phyloP scores from a whole-genome alignment of 2,888 invertebrate genomes.

The Cacoxenus indagator region DNA sequence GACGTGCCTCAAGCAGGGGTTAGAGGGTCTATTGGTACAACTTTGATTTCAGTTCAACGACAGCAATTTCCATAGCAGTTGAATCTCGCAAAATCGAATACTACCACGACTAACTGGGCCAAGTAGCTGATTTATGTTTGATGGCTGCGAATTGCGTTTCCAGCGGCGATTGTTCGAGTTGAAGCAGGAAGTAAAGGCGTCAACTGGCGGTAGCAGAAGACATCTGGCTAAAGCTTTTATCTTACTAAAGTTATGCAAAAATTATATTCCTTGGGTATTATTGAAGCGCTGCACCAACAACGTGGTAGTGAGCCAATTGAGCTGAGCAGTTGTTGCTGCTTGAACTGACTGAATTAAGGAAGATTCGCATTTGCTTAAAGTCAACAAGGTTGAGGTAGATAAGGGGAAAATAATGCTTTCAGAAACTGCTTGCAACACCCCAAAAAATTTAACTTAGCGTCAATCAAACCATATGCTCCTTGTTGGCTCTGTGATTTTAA shows the following conservation, averaged over 20 bases:
- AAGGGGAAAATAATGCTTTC: too few relatives aligned
- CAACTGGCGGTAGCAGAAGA: not conserved
- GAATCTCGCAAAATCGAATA: not conserved
- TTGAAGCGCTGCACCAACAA: not conserved
- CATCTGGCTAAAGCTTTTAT: not conserved
- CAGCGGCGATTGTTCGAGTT: not conserved
- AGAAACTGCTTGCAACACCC: too few relatives aligned
- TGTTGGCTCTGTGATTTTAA: too few relatives aligned
- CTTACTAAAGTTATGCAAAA: not conserved
- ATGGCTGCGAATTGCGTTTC: not conserved
- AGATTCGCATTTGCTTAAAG: conserved; percentile 29
- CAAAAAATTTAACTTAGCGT: too few relatives aligned
- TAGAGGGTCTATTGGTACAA: not conserved
- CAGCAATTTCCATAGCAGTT: not conserved
- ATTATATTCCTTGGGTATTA: conserved; percentile 10
- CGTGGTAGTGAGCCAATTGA: not conserved
- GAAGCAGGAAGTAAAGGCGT: not conserved
- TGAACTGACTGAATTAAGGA: conserved; percentile 58
- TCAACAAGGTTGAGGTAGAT: conserved; percentile 30
- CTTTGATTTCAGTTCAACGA: conserved; percentile 16
- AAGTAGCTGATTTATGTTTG: conserved; percentile 29
- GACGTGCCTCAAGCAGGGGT: not conserved
- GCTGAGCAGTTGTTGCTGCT: conserved; percentile 57
- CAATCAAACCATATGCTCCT: too few relatives aligned
- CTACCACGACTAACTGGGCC: conserved; percentile 34